Evolutionary conservation across 2,113 vertebrate genomes (phyloP), one percentile per base, ranked within the genome.

Genomic region (Oplegnathus fasciatus): DNA sequence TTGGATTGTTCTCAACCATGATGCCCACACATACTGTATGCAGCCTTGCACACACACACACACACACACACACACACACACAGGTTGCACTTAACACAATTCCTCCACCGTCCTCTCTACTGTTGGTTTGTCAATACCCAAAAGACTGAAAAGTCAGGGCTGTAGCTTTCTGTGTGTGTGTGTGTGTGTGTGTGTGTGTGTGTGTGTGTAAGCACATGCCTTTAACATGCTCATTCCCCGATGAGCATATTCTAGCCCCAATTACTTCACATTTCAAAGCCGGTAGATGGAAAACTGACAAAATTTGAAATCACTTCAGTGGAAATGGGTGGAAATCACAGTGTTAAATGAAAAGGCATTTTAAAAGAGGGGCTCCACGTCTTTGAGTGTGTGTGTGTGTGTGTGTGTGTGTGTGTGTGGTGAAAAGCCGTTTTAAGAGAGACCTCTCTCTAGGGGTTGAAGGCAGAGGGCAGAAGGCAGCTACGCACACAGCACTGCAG

Each of bases 191-290:
- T 73, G 73, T 66, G 34, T 69, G 34, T 64, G 66, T 48, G 48
- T 18, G 54, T 30, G 34, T 18, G 3, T 2, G 54, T 48, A 40
- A 24, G 61, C 24, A 37, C 37, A 13, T 15, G 28, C 22, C 48
- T 74, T 80, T 58, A 69, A 48, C n/a, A 8, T 24, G n/a, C 62
- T 65, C 67, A 61, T 75, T 82, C 68, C 32, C 55, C 5, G 6
- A 75, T 79, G 48, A 80, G 32, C 46, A 68, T 46, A 68, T 67
- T 81, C 7, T 10, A 44, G 52, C 78, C 52, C 52, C 83, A 84
- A 78, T 90, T 88, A 81, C 48, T 88, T 78, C 71, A n/a, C 69
- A 80, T 86, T 85, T 88, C 68, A 80, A 88, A 85, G 70, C 69
- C 26, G 20, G 42, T 10, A 9, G 70, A 78, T 70, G 48, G 72